Percentiles rank a stretch among this genome's conserved stretches.
Conservation (phyloP, 2,888 invertebrate species). For the Drosophila incognita region DNA sequence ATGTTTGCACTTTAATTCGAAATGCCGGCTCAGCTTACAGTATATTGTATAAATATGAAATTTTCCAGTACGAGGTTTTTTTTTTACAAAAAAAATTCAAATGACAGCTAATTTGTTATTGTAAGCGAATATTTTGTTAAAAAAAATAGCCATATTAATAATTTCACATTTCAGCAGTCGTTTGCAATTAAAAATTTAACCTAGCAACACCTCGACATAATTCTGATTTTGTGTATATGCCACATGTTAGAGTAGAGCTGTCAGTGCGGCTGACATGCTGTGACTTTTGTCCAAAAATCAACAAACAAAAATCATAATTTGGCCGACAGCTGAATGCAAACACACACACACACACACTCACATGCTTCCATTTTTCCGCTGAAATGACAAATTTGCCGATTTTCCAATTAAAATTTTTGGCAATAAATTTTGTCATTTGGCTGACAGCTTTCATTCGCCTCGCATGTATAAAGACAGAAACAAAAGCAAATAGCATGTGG, state of each 20-base stretch:
- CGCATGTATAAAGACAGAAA: constrained; percentile 10
- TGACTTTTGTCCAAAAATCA: constrained; percentile 60
- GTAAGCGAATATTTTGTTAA: neutral
- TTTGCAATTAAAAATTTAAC: constrained; percentile 7
- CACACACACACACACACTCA: neutral
- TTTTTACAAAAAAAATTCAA: neutral
- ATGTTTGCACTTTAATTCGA: neutral
- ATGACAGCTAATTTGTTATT: constrained; percentile 26
- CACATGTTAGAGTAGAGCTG: constrained; percentile 7
- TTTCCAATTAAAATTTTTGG: constrained; percentile 70
- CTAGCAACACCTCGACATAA: neutral
- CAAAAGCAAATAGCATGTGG: neutral
- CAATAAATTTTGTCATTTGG: constrained; percentile 55
- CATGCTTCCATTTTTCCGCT: constrained; percentile 5
- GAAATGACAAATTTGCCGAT: constrained; percentile 31
- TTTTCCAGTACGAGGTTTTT: neutral
- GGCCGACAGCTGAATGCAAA: constrained; percentile 29
- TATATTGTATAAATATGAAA: neutral
- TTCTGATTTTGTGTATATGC: constrained; percentile 5
- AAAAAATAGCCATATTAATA: constrained; percentile 14
- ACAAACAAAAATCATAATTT: constrained; percentile 56
- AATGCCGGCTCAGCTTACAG: neutral
- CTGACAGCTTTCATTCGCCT: constrained; percentile 57
- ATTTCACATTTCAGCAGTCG: constrained; percentile 24
- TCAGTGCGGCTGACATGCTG: constrained; percentile 44